These are phyloP conservation scores for Zaprionus camerounensis DNA, from an alignment of 1,140 invertebrate genomes.

Conservation along the genomic window DNA sequence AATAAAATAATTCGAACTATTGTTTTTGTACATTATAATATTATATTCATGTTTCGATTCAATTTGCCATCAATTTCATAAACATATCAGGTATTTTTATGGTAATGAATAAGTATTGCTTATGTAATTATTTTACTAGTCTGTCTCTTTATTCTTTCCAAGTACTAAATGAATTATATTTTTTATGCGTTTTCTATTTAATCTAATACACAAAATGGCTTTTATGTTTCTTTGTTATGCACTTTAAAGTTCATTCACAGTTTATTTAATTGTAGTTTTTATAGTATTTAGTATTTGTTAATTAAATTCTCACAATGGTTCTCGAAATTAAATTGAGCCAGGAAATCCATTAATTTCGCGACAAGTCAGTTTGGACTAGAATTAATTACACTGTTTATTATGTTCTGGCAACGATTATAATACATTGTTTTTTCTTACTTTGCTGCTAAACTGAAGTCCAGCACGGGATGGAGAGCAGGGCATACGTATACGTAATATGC, in stretches of 20 bases:
- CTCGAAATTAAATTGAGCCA: background rate
- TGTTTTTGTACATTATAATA: too few species aligned
- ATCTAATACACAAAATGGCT: background rate
- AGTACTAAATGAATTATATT: background rate
- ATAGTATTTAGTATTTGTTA: background rate
- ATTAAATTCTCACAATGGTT: background rate
- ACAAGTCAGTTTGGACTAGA: background rate
- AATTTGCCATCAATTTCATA: too few species aligned
- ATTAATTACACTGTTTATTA: constrained; percentile 1
- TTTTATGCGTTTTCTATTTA: background rate
- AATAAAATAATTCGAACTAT: too few species aligned
- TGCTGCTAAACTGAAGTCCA: background rate
- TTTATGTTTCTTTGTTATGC: background rate
- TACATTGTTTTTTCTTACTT: background rate
- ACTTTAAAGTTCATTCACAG: background rate
- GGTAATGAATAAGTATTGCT: too few species aligned
- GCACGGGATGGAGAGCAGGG: constrained; percentile 44
- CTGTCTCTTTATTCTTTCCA: too few species aligned
- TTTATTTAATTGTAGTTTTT: background rate
- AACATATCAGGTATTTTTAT: too few species aligned
- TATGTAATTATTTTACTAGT: too few species aligned
- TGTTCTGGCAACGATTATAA: background rate
- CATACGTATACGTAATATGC: constrained; percentile 56
- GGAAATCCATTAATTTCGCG: constrained; percentile 4
- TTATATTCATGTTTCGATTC: too few species aligned